These are phyloP conservation scores for Sardina pilchardus DNA, from an alignment of 2,113 vertebrate genomes.

Conservation along the genomic window DNA sequence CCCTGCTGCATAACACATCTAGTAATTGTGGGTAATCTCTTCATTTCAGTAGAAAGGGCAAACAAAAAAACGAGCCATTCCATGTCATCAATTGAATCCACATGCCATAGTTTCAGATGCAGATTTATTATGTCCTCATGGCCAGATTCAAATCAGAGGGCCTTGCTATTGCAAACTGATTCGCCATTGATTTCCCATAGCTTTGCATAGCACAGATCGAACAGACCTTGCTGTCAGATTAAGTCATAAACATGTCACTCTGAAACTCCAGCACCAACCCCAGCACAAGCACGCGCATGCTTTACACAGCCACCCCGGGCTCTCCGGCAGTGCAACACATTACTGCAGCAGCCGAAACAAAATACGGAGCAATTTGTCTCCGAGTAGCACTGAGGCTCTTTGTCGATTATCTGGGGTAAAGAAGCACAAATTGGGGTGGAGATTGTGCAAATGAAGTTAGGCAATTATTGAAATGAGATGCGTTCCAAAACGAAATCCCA, in stretches of 20 bases:
- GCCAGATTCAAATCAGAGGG: slow-evolving; percentile 30
- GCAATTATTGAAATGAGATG: slow-evolving; percentile 52
- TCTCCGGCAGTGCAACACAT: neutral
- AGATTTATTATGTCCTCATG: slow-evolving; percentile 32
- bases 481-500: slow-evolving; percentile 21
- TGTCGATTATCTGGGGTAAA: slow-evolving; percentile 55
- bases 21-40: slow-evolving; percentile 43
- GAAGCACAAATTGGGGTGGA: slow-evolving; percentile 45
- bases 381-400: slow-evolving; percentile 49
- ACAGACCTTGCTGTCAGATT: slow-evolving; percentile 32
- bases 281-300: slow-evolving; percentile 19
- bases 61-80: slow-evolving; percentile 46
- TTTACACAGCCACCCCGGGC: slow-evolving; percentile 31
- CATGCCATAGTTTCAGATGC: slow-evolving; percentile 17
- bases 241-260: slow-evolving; percentile 43
- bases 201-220: slow-evolving; percentile 31
- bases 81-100: slow-evolving; percentile 46
- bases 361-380: slow-evolving; percentile 53
- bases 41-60: slow-evolving; percentile 40
- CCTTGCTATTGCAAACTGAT: slow-evolving; percentile 43
- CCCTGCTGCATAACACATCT: neutral
- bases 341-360: slow-evolving; percentile 43
- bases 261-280: slow-evolving; percentile 34
- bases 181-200: slow-evolving; percentile 48
- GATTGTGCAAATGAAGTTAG: slow-evolving; percentile 54